These are phyloP conservation scores for Acromyrmex heyeri DNA, from an alignment of 1,140 invertebrate species.

Conservation along the genomic window DNA sequence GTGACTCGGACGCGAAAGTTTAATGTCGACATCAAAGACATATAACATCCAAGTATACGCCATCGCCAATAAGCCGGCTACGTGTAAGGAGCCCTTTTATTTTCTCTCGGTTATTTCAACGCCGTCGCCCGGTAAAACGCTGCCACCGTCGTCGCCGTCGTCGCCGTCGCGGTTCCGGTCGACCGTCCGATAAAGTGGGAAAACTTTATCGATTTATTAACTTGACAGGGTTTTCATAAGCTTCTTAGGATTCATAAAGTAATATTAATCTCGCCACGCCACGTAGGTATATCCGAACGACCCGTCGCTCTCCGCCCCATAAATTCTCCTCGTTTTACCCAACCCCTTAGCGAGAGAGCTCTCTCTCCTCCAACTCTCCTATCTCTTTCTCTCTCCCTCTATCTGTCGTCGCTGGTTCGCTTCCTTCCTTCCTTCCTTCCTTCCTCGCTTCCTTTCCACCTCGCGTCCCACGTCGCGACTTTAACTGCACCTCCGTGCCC, in stretches of 20 bases:
- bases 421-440: background rate
- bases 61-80: constrained; percentile 52
- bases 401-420: constrained; percentile 38
- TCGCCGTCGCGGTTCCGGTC: constrained; percentile 45
- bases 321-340: constrained; percentile 71
- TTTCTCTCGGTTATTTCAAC: constrained; percentile 68
- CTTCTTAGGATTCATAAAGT: constrained; percentile 79
- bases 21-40: background rate
- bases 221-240: constrained; percentile 78
- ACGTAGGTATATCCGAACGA: constrained; percentile 73
- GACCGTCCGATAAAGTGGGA: constrained; percentile 72
- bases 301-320: constrained; percentile 65
- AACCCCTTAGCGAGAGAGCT: constrained; percentile 31
- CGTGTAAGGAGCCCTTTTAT: constrained; percentile 64
- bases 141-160: constrained; percentile 17
- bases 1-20: background rate
- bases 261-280: constrained; percentile 76
- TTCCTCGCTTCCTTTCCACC: background rate
- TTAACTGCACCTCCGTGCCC: constrained; percentile 50
- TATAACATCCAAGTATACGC: background rate
- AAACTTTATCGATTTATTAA: constrained; percentile 81
- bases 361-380: background rate
- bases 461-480: constrained; percentile 34
- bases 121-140: constrained; percentile 52
- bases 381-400: constrained; percentile 37